Evolutionary conservation across 2,797 vertebrate genomes (phyloP).

Genomic region (Rhadinocentrus ornatus): DNA sequence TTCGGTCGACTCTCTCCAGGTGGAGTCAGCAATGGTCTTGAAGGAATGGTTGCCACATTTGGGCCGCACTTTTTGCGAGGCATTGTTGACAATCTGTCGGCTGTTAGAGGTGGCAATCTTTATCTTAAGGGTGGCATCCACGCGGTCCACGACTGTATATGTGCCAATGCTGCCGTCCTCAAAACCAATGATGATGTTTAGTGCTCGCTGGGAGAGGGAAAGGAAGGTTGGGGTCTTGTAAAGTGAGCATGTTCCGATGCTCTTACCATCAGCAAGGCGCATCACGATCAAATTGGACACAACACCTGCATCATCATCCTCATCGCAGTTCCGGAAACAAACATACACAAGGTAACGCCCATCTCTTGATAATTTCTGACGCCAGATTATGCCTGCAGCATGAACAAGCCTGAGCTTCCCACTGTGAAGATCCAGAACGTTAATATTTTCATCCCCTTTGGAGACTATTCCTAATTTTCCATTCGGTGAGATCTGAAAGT

Average conservation of each 20-base stretch:
- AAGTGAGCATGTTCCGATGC: slow-evolving; percentile 97
- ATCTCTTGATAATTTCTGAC: slow-evolving; percentile 93
- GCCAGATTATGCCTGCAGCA: slow-evolving; percentile 93
- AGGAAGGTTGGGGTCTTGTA: slow-evolving; percentile 98
- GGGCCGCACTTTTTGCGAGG: slow-evolving; percentile 91
- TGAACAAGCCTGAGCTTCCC: slow-evolving; percentile 95
- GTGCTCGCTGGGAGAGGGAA: slow-evolving; percentile 93
- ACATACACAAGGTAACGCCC: slow-evolving; percentile 98
- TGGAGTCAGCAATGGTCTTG: slow-evolving; percentile 93
- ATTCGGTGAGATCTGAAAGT: slow-evolving; percentile 98
- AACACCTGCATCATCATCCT: slow-evolving; percentile 93
- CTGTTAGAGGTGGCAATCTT: slow-evolving; percentile 99
- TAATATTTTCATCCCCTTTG: slow-evolving; percentile 96
- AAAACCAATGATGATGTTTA: slow-evolving; percentile 98
- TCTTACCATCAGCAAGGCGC: slow-evolving; percentile 98
- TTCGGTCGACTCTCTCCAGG: slow-evolving; percentile 98
- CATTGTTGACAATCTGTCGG: slow-evolving; percentile 96
- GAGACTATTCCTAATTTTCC: slow-evolving; percentile 97
- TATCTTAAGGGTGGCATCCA: slow-evolving; percentile 97
- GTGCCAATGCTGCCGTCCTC: slow-evolving; percentile 98
- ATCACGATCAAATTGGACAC: slow-evolving; percentile 96
- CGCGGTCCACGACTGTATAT: slow-evolving; percentile 97
- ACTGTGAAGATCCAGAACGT: slow-evolving; percentile 94
- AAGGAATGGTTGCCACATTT: slow-evolving; percentile 93
- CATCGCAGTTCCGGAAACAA: slow-evolving; percentile 91